Base-by-base conservation (phyloP, 1,140 invertebrate genomes). In the Anastatus disparis region DNA sequence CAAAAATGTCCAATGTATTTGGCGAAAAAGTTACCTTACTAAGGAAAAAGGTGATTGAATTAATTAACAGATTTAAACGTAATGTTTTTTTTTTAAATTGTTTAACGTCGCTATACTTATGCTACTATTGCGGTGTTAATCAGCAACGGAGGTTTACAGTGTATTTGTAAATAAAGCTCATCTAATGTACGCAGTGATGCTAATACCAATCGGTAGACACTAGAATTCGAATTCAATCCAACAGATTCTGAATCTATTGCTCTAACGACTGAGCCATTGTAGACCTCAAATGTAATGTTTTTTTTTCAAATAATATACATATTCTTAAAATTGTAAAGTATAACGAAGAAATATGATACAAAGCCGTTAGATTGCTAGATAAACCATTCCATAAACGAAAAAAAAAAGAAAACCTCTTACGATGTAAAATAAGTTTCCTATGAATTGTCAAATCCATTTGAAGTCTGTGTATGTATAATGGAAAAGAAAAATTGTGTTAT, bases 321-420 rank as follows among this genome's bases (percentile, higher is more conserved):
- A 70, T 64, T 56, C 52, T 64, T 48, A 56, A 64, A 46, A 48
- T 20, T 70, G 59, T 64, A 70, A 53, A 70, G 53, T 63, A 69
- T 15, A 61, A 52, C 35, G 40, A 52, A 61, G 48, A 69, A 69
- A 62, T 61, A 61, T 40, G 38, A 61, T n/a, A 62, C 13, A 24
- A 63, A 63, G 52, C 44, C 42, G 61, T 64, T 71, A 71, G 61
- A 64, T 71, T 71, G 61, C 50, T 71, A 71, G 61, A 64, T 65
- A 71, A 71, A 71, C 62, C 70, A 71, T 71, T 65, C 70, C 62
- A 65, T 65, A 56, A 35, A 58, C 58, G 4, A 63, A 46, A n/a
- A n/a, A n/a, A n/a, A n/a, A n/a, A 53, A 56, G 40, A 42, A 24
- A 67, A 56, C 56, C 59, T 68, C 29, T 64, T 56, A 70, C 20